Evolutionary conservation across 2,797 vertebrate genomes (phyloP).

Genomic region (Bradypodion ventrale): DNA sequence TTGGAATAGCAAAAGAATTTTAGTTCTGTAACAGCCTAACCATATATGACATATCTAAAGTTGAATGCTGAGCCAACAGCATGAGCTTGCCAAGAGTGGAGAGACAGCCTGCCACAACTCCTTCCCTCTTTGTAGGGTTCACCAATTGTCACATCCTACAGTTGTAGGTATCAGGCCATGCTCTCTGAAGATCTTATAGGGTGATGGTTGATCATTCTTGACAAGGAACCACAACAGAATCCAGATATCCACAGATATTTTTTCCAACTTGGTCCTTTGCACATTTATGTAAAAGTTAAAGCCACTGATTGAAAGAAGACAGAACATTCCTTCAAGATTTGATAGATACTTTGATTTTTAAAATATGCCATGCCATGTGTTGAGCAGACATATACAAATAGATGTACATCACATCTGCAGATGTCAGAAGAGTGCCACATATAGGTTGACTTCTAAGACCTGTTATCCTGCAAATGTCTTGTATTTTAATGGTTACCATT

Average conservation of each 20-base stretch:
- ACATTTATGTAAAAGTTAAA: not conserved
- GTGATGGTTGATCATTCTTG: not conserved
- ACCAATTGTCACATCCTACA: not conserved
- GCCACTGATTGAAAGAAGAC: not conserved
- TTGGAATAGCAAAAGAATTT: slow-evolving; percentile 61
- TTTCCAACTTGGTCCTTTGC: not conserved
- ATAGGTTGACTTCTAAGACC: not conserved
- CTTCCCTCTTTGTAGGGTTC: not conserved
- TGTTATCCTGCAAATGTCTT: no score
- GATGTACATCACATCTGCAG: not conserved
- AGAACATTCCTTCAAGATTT: slow-evolving; percentile 2
- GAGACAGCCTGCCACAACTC: slow-evolving; percentile 45
- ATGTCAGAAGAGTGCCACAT: not conserved
- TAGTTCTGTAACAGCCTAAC: slow-evolving; percentile 64
- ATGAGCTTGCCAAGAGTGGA: slow-evolving; percentile 53
- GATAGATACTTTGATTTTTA: no score
- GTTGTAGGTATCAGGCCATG: not conserved
- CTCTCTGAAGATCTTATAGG: not conserved
- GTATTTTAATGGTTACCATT: not conserved
- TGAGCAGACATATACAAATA: not conserved
- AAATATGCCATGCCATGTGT: no score
- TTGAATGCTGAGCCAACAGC: slow-evolving; percentile 56
- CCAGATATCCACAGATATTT: not conserved
- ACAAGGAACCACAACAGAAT: not conserved
- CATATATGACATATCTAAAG: slow-evolving; percentile 60